Evolutionary conservation across 2,113 vertebrate genomes (phyloP).

Genomic region (Protobothrops mucrosquamatus): DNA sequence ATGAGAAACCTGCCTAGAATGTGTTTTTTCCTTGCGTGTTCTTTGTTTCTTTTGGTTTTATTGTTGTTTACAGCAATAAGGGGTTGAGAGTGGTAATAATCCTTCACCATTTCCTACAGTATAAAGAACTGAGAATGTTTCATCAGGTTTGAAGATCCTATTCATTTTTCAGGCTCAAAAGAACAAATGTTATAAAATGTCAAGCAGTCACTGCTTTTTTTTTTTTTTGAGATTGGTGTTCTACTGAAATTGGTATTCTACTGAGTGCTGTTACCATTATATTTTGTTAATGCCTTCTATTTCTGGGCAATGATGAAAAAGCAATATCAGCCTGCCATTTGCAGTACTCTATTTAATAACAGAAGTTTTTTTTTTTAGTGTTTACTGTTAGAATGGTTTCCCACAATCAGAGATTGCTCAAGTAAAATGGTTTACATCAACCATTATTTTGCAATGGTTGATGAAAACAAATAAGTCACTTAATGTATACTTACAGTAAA

Average conservation of each 20-base stretch:
- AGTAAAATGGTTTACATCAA: neutral
- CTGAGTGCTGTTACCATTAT: neutral
- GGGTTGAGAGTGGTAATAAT: neutral
- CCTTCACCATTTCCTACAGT: neutral
- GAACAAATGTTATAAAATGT: neutral
- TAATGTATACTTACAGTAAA: neutral
- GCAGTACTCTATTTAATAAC: neutral
- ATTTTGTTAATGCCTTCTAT: neutral
- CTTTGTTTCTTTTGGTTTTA: neutral
- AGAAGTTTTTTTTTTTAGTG: neutral
- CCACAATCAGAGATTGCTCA: neutral
- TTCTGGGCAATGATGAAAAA: neutral
- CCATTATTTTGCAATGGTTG: neutral
- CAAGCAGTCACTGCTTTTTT: neutral
- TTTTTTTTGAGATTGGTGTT: neutral
- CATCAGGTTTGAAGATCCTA: neutral
- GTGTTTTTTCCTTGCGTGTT: neutral
- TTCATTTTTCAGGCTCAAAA: slow-evolving; percentile 6
- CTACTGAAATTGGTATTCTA: neutral
- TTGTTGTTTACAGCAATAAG: neutral
- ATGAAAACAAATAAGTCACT: neutral
- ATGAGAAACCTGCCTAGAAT: neutral
- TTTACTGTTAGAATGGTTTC: neutral
- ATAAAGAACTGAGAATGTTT: neutral
- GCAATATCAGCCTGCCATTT: neutral